Evolutionary conservation across 2,888 invertebrate species (phyloP), one percentile per base, ranked within the genome.

Genomic region (Cheilosia soror): DNA sequence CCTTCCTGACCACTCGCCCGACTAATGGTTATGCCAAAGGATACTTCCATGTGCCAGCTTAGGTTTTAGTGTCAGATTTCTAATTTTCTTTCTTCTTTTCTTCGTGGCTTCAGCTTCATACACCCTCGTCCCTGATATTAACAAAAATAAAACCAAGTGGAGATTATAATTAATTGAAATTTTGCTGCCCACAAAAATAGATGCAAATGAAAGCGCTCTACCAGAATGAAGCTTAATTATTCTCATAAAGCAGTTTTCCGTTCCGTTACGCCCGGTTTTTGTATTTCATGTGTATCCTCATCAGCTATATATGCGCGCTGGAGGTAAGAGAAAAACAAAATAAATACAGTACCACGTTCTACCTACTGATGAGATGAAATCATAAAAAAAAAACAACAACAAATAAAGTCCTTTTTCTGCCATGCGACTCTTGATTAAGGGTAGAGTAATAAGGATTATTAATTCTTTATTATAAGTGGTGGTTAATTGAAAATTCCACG

Each of bases 91-190:
- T 15, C 62, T 58, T 31, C 33, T 63, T 62, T 37, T 13, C 9
- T 4, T 13, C 13, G 4, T 51, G 11, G 27, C 11, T 27, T 27
- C 51, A 51, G 13, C 9, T 2, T 11, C 11, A 11, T 2, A 11
- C 4, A 1, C 11, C 51, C 5, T 9, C 29, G 2, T 11, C 20
- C 5, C 13, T 27, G 27, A 27, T 7, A 11, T 20, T 27, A 27
- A 13, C 13, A 40, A 25, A 47, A 11, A 20, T 7, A 20, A 31
- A 7, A 15, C 4, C 47, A 20, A 51, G 40, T 29, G 51, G 47
- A 69, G 80, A 84, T 84, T 84, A 80, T 84, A 84, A 84, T 84
- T 84, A 84, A 84, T 84, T 84, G 79, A 84, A 84, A 80, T 80
- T 80, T 80, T 80, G 60, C 71, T 66, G 29, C 42, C 66, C 65